Conservation (phyloP, 2,797 vertebrate genomes). For the Salmo trutta region DNA sequence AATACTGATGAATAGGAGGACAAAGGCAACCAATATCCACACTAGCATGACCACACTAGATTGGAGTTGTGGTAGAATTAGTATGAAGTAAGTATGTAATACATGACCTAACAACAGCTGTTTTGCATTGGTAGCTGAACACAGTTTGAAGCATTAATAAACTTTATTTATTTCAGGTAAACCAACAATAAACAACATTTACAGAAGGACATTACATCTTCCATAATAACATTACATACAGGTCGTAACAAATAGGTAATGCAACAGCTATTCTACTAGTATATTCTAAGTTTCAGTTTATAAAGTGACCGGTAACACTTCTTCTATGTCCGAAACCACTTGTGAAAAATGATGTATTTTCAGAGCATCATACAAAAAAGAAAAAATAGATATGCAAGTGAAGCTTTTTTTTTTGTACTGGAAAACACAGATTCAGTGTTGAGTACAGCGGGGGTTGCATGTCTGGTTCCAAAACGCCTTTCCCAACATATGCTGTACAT, state of each 20-base stretch:
- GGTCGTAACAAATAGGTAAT: slow-evolving; percentile 86
- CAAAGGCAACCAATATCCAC: background rate
- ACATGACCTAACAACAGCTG: background rate
- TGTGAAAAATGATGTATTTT: slow-evolving; percentile 77
- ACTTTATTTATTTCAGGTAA: slow-evolving; percentile 95
- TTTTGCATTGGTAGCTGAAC: slow-evolving; percentile 4
- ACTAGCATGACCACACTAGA: background rate
- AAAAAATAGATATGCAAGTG: slow-evolving; percentile 47
- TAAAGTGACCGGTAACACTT: slow-evolving; percentile 76
- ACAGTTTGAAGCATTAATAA: slow-evolving; percentile 70
- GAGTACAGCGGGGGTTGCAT: slow-evolving; percentile 73
- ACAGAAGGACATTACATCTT: slow-evolving; percentile 95
- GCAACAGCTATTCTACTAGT: slow-evolving; percentile 80
- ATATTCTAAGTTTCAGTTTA: slow-evolving; percentile 80
- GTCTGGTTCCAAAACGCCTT: slow-evolving; percentile 54
- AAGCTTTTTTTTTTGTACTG: slow-evolving; percentile 60
- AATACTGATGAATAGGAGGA: background rate
- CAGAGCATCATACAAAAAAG: slow-evolving; percentile 83
- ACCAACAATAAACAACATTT: slow-evolving; percentile 90
- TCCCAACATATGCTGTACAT: slow-evolving; percentile 55
- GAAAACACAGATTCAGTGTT: slow-evolving; percentile 72
- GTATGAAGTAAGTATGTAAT: background rate
- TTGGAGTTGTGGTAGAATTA: background rate
- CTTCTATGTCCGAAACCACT: slow-evolving; percentile 74
- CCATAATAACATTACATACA: slow-evolving; percentile 95